phyloP scores from a whole-genome alignment of 2,113 vertebrate genomes.

The Cephalopholis sonnerati region DNA sequence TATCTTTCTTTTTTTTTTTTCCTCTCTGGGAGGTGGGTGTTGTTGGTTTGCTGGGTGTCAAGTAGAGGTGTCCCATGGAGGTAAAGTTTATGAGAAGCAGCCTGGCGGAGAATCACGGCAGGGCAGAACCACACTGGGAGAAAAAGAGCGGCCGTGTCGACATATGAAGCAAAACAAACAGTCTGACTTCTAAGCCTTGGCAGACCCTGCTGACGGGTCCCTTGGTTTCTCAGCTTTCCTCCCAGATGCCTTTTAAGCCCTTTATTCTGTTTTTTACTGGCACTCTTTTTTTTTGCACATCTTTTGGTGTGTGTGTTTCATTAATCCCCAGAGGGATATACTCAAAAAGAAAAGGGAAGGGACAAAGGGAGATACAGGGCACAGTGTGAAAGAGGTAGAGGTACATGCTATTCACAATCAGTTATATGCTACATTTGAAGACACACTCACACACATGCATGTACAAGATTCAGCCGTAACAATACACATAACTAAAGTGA shows the following conservation, averaged over 20 bases:
- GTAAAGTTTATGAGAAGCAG: constrained; percentile 48
- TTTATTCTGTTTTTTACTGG: constrained; percentile 75
- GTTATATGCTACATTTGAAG: constrained; percentile 13
- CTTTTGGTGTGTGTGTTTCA: constrained; percentile 73
- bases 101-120: constrained; percentile 20
- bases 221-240: constrained; percentile 80
- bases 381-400: constrained; percentile 18
- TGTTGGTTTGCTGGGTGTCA: constrained; percentile 50
- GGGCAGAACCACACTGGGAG: constrained; percentile 59
- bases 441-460: constrained; percentile 3
- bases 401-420: constrained; percentile 29
- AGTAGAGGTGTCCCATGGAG: constrained; percentile 46
- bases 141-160: constrained; percentile 64
- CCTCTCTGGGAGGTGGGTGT: constrained; percentile 11
- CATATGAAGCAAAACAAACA: constrained; percentile 77
- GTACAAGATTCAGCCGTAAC: neutral
- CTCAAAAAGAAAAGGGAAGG: constrained; percentile 16
- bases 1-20: constrained; percentile 58
- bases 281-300: constrained; percentile 44
- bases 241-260: constrained; percentile 77
- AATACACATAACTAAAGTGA: constrained; percentile 33
- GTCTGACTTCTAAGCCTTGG: constrained; percentile 75
- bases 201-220: constrained; percentile 67
- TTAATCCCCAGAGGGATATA: constrained; percentile 57
- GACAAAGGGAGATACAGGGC: constrained; percentile 7